Conservation (phyloP, 2,797 vertebrate species). For the Sebastes diploproa region DNA sequence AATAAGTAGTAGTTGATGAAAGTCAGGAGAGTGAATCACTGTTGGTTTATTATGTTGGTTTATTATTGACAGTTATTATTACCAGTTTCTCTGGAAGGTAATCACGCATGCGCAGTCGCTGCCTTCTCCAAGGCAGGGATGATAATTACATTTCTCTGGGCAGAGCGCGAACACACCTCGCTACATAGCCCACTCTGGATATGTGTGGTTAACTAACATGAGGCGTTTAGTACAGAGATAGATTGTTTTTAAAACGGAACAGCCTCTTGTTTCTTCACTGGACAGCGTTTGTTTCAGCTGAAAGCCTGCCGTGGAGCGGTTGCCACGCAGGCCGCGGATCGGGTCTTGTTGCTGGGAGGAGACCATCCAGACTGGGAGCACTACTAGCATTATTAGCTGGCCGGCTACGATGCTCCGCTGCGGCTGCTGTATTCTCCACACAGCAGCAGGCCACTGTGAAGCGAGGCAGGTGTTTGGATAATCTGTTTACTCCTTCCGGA, state of each 20-base stretch:
- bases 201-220: conserved; percentile 29
- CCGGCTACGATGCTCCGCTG: conserved; percentile 74
- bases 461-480: conserved; percentile 55
- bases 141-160: conserved; percentile 58
- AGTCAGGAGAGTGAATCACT: not conserved
- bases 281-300: not conserved
- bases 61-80: not conserved
- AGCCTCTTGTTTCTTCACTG: not conserved
- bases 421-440: conserved; percentile 46
- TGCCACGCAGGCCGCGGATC: conserved; percentile 70
- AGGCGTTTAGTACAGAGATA: conserved; percentile 21
- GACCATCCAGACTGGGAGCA: conserved; percentile 36
- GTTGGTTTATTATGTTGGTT: no score
- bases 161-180: conserved; percentile 62
- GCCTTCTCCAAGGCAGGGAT: not conserved
- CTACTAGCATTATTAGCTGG: conserved; percentile 63
- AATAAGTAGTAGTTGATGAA: no score
- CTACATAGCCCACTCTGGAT: not conserved
- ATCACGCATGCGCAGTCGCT: conserved; percentile 71
- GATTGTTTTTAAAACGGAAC: not conserved
- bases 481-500: conserved; percentile 11
- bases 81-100: conserved; percentile 22
- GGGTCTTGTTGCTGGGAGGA: conserved; percentile 79
- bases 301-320: conserved; percentile 62
- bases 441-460: conserved; percentile 51